A percentile compares a stretch with the other conserved stretches of the same genome.
phyloP scores from a whole-genome alignment of 2,113 vertebrate genomes.

The Protobothrops mucrosquamatus region DNA sequence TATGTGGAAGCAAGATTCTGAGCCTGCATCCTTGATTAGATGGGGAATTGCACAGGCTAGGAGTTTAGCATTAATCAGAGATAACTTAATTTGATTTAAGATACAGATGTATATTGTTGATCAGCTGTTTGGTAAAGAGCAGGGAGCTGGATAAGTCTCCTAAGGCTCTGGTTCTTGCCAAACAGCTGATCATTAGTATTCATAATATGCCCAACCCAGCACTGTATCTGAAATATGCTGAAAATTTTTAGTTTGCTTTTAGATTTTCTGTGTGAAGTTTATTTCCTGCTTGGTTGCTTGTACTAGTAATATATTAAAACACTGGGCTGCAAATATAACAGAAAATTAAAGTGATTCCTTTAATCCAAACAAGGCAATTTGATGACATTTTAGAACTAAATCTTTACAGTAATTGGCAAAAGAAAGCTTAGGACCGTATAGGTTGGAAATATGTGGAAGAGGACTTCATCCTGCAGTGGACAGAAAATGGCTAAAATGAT shows the following conservation, averaged over 20 bases:
- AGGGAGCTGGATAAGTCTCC: background rate
- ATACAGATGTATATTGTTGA: background rate
- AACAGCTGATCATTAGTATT: background rate
- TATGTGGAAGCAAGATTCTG: background rate
- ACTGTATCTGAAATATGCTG: background rate
- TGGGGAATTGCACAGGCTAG: background rate
- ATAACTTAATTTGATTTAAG: background rate
- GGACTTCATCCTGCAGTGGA: too few relatives aligned
- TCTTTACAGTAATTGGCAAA: background rate
- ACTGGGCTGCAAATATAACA: background rate
- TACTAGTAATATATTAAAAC: background rate
- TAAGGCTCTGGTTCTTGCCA: background rate
- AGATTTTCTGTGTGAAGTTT: background rate
- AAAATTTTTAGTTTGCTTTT: background rate
- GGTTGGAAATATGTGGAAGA: too few relatives aligned
- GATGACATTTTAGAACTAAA: background rate
- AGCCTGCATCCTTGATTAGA: background rate
- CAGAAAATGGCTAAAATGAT: too few relatives aligned
- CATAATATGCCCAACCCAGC: background rate
- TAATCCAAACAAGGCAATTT: slow-evolving; percentile 24
- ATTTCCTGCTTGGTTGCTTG: background rate
- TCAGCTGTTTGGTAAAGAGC: background rate
- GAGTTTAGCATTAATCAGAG: background rate
- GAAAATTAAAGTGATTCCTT: slow-evolving; percentile 13
- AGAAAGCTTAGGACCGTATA: too few relatives aligned